Evolutionary conservation across 2,888 invertebrate genomes (phyloP).

Genomic region (Ganaspis brasiliensis): DNA sequence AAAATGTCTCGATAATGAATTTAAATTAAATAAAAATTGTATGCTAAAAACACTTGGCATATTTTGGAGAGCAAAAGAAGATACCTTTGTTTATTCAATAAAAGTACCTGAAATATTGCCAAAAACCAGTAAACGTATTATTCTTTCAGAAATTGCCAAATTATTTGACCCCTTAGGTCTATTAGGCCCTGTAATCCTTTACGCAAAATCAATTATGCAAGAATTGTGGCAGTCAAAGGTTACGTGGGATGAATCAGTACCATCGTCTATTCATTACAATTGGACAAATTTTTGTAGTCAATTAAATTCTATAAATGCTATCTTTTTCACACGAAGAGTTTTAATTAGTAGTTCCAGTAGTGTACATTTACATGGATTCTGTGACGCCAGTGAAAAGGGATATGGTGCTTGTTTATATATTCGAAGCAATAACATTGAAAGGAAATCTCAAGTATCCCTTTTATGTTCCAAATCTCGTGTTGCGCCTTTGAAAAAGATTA

Average conservation of each 20-base stretch:
- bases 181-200: constrained; percentile 53
- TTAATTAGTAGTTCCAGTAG: background rate
- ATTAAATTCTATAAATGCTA: no score
- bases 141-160: constrained; percentile 61
- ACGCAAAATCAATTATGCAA: constrained; percentile 56
- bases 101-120: background rate
- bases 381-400: background rate
- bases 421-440: background rate
- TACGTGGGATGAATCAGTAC: constrained; percentile 59
- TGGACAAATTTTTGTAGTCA: constrained; percentile 51
- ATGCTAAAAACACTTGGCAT: background rate
- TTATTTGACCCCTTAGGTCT: constrained; percentile 63
- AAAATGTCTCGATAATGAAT: background rate
- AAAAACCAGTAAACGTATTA: constrained; percentile 54
- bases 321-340: constrained; percentile 45
- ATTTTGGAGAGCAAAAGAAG: constrained; percentile 36
- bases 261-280: constrained; percentile 13
- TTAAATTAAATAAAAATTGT: background rate
- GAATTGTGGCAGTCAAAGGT: constrained; percentile 52
- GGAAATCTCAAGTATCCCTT: background rate
- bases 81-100: background rate
- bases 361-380: constrained; percentile 56
- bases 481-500: constrained; percentile 32
- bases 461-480: constrained; percentile 44
- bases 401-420: background rate